Evolutionary conservation across 2,113 vertebrate species (phyloP), one percentile per base, ranked within the genome.

Genomic region (Gasterosteus nipponicus): DNA sequence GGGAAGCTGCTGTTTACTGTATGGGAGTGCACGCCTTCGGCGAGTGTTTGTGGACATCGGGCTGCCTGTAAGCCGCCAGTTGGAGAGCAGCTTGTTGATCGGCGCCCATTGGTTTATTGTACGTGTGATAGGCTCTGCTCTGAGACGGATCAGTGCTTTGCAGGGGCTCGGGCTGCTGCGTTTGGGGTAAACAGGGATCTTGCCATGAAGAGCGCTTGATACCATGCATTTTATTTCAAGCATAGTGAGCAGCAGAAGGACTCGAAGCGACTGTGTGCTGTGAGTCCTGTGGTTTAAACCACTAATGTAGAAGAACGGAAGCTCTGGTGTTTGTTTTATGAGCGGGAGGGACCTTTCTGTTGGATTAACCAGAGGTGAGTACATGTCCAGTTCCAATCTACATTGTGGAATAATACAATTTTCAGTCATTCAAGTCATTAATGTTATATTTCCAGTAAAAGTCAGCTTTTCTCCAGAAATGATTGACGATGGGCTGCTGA

Each of bases 61-160:
- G 57, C 58, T 61, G 33, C 1, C 46, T 80, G 84, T 86, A 83
- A 86, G 84, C 73, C 16, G 3, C 3, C 76, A 57, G 51, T 44
- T 35, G 38, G 5, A 44, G 29, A 26, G 26, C 3, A 7, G 61
- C 39, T 41, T 39, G 7, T 65, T 42, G 41, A 41, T 29, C 33
- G 39, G 47, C 49, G 26, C 10, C 56, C 3, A 3, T 8, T 22
- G 62, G 64, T 5, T 70, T n/a, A 33, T 2, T 64, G 3, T 38
- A 3, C 22, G 33, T 54, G 53, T 33, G 41, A 51, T 6, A 10
- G 60, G 10, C 26, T 57, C 9, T 56, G 47, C 38, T 64, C 8
- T 53, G 54, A 15, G n/a, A 5, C 39, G 0, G n/a, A 11, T 70
- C n/a, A 38, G 1, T 26, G 62, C 49, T 62, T 56, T 16, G 19